Base-by-base conservation (phyloP, 2,113 vertebrate genomes). In the Pseudorhombus dupliciocellatus region DNA sequence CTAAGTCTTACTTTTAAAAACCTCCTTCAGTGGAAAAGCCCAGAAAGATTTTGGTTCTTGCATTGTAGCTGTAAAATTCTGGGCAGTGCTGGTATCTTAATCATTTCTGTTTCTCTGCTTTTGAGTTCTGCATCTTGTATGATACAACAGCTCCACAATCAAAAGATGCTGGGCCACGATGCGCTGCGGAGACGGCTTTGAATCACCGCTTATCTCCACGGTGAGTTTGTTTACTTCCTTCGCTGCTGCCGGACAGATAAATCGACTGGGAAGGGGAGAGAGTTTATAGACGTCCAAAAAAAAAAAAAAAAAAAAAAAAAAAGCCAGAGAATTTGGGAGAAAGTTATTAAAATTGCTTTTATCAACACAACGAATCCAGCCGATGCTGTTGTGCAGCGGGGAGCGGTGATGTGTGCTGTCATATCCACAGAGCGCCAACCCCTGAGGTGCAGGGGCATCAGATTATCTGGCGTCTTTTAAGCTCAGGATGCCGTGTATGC, bases 361-460 rank as follows among this genome's bases (percentile, higher is more conserved):
- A 86, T 91, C 87, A 77, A 56, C 62, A 21, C 74, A 73, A 2
- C 30, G 94, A 95, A 94, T 95, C 7, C 93, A 93, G 55, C 90
- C 87, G 0, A 44, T 75, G 52, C 93, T 22, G 75, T 77, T 76
- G 77, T 80, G 91, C 90, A 34, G 78, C 61, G 71, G 31, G 91
- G 93, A 89, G 91, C 93, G 0, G 73, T 88, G 70, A 87, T 82
- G 79, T 67, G 67, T 65, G 31, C 65, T 34, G 66, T 73, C 75
- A 81, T 72, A 83, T 77, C 78, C 70, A 56, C 62, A 67, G 75
- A 54, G 18, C 75, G 77, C 66, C 81, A 70, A 75, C 73, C 81
- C 73, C 75, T 59, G 70, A 75, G 76, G 83, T 80, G 79, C 81
- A 54, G 75, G 58, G 8, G 66, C 62, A 87, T 87, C 86, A 91